These are phyloP conservation scores for Rostratula benghalensis DNA, from an alignment of 2,113 vertebrate genomes.

Conservation along the genomic window DNA sequence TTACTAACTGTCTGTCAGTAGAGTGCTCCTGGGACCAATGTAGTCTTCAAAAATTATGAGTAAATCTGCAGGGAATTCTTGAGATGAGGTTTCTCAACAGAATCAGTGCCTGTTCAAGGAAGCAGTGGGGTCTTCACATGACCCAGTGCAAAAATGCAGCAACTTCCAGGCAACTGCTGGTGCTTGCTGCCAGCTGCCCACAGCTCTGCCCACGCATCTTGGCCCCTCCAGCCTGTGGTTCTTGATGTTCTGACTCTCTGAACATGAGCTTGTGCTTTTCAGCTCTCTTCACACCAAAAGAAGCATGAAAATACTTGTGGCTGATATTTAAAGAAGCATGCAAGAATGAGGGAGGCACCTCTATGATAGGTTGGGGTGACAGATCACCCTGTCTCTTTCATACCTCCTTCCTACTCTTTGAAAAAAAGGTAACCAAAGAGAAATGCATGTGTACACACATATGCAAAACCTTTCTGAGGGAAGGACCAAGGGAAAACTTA, in stretches of 20 bases:
- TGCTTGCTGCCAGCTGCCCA: neutral
- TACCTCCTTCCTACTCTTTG: neutral
- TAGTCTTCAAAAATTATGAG: neutral
- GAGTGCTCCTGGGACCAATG: neutral
- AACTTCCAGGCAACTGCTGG: neutral
- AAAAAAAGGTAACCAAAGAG: neutral
- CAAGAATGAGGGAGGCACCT: neutral
- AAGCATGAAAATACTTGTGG: neutral
- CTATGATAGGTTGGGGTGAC: neutral
- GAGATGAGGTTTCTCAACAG: neutral
- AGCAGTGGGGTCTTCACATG: neutral
- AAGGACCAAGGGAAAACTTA: neutral
- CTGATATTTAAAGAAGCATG: neutral
- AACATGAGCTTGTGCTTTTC: neutral
- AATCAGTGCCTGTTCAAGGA: neutral
- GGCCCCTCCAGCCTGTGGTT: neutral
- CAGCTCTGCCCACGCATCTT: neutral
- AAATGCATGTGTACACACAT: neutral
- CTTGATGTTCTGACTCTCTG: neutral
- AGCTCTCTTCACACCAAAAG: neutral
- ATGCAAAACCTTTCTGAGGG: neutral
- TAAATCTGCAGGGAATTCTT: neutral
- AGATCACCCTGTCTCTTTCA: neutral
- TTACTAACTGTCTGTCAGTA: neutral
- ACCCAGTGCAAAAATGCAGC: neutral